Conservation (phyloP, 1,140 invertebrate species). For the Drosophila melanica region DNA sequence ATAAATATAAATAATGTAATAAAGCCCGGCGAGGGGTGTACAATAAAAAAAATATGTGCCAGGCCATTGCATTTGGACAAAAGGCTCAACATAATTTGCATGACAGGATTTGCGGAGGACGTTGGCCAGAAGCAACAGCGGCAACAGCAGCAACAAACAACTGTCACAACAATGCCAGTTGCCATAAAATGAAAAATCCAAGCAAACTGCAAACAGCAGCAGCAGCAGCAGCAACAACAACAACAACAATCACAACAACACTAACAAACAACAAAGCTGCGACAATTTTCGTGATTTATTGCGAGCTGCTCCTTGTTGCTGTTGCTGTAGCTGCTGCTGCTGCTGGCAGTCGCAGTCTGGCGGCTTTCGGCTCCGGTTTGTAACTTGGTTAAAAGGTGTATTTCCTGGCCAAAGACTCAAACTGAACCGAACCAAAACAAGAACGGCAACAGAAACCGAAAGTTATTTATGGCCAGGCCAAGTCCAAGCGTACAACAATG, state of each 20-base stretch:
- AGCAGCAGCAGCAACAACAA: neutral
- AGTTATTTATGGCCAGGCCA: constrained; percentile 37
- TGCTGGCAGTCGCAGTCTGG: constrained; percentile 19
- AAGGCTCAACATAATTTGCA: constrained; percentile 55
- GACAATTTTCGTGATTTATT: constrained; percentile 55
- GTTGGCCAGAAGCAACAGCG: constrained; percentile 21
- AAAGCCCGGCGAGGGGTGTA: constrained; percentile 32
- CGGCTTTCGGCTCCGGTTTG: constrained; percentile 15
- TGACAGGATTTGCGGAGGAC: constrained; percentile 51
- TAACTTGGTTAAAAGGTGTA: constrained; percentile 43
- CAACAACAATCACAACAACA: neutral
- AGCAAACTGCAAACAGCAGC: neutral
- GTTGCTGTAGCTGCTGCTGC: neutral
- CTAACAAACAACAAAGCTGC: constrained; percentile 25
- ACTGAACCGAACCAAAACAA: neutral
- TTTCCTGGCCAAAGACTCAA: constrained; percentile 28
- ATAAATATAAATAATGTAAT: constrained; percentile 51
- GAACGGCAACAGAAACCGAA: constrained; percentile 18
- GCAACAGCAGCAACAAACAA: constrained; percentile 19
- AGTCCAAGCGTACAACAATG: constrained; percentile 24
- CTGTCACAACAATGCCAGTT: constrained; percentile 50
- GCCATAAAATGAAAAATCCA: constrained; percentile 30
- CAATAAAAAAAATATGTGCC: constrained; percentile 48
- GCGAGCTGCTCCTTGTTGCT: constrained; percentile 22
- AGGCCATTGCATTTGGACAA: constrained; percentile 52